Percentiles rank a stretch among this genome's conserved stretches.
phyloP scores from a whole-genome alignment of 2,888 invertebrate genomes.

The Callimorpha dominula region DNA sequence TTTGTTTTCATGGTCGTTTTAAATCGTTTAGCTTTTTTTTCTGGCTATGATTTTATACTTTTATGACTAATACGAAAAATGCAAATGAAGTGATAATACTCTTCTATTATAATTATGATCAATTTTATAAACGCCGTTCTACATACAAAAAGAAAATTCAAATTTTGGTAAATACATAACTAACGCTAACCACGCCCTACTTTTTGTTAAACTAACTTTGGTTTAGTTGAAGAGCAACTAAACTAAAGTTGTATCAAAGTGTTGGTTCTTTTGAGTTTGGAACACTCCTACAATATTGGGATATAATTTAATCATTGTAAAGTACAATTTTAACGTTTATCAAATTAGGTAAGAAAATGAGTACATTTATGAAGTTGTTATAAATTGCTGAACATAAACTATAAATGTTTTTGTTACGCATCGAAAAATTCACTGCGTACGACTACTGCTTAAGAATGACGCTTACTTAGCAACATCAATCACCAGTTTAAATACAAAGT shows the following conservation, averaged over 20 bases:
- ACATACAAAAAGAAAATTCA: too few species aligned
- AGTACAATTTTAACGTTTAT: background rate
- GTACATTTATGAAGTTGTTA: background rate
- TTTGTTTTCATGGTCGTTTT: background rate
- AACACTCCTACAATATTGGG: background rate
- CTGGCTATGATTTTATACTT: background rate
- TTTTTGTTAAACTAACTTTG: background rate
- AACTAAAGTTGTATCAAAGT: background rate
- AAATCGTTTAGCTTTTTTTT: background rate
- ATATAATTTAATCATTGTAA: background rate
- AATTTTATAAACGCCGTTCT: too few species aligned
- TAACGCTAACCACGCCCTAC: background rate
- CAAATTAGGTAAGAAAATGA: too few species aligned
- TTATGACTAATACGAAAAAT: too few species aligned
- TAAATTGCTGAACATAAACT: slow-evolving; percentile 4
- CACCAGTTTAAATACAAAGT: background rate
- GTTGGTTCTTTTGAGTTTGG: background rate
- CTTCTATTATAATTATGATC: too few species aligned
- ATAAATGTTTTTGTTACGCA: background rate
- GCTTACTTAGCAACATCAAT: background rate
- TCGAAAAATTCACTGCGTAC: background rate
- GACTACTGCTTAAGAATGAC: background rate
- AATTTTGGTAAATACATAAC: too few species aligned
- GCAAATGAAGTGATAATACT: too few species aligned
- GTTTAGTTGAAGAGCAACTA: background rate